Evolutionary conservation across 2,113 vertebrate genomes (phyloP).

Genomic region (Gila orcuttii): DNA sequence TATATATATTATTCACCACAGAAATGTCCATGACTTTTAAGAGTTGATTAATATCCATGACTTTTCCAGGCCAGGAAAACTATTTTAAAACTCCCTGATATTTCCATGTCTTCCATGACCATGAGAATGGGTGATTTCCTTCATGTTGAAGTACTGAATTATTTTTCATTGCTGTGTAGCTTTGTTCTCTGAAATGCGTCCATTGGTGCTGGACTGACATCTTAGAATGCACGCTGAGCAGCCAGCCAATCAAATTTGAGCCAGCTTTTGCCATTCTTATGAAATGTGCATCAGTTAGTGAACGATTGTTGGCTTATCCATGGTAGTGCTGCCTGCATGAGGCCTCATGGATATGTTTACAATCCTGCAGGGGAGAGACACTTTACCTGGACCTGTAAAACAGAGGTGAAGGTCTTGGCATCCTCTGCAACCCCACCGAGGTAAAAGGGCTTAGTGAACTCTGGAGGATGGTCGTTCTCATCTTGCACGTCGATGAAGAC

Average conservation of each 20-base stretch:
- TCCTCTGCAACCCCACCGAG: constrained; percentile 95
- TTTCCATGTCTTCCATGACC: constrained; percentile 13
- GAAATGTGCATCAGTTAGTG: not conserved
- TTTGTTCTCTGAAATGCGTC: not conserved
- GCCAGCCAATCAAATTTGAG: not conserved
- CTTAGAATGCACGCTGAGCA: not conserved
- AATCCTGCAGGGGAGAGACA: constrained; percentile 1
- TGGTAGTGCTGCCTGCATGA: not conserved
- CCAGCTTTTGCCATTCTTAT: not conserved
- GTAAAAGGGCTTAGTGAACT: constrained; percentile 88
- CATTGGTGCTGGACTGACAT: not conserved
- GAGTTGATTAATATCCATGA: constrained; percentile 27
- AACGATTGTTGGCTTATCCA: not conserved
- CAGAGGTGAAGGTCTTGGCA: constrained; percentile 91
- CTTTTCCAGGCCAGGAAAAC: not conserved
- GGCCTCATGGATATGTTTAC: not conserved
- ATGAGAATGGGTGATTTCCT: not conserved
- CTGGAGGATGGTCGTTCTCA: constrained; percentile 93
- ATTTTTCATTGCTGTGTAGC: not conserved
- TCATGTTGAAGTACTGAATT: constrained; percentile 16
- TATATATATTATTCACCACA: not conserved
- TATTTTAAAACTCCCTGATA: constrained; percentile 21
- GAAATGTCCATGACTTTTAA: not conserved
- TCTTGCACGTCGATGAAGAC: constrained; percentile 91
- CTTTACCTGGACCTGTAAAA: constrained; percentile 89